phyloP scores from a whole-genome alignment of 2,888 invertebrate species.

The Tortrix viridana region DNA sequence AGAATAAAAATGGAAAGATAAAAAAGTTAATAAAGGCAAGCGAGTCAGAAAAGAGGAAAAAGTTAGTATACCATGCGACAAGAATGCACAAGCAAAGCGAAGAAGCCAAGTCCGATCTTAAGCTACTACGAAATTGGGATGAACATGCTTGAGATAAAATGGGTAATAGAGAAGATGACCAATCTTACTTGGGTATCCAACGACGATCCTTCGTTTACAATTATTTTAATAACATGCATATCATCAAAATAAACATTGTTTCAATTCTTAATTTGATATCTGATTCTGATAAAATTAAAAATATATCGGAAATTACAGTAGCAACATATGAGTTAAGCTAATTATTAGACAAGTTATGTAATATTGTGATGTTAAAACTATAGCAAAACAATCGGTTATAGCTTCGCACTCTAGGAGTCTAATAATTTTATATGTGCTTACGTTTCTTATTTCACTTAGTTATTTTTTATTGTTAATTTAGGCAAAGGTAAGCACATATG shows the following conservation, averaged over 20 bases:
- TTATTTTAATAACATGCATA: constrained; percentile 67
- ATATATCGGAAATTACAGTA: constrained; percentile 64
- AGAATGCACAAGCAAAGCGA: constrained; percentile 71
- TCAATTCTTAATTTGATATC: constrained; percentile 45
- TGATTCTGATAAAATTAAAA: constrained; percentile 61
- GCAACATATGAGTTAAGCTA: constrained; percentile 79
- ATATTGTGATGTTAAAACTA: constrained; percentile 75
- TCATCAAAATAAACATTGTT: constrained; percentile 61
- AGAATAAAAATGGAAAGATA: constrained; percentile 59
- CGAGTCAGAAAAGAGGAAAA: constrained; percentile 56
- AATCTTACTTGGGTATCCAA: constrained; percentile 82
- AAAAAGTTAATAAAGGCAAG: constrained; percentile 65
- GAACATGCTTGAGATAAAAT: constrained; percentile 66
- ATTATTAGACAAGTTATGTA: constrained; percentile 67
- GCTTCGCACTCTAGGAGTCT: constrained; percentile 79
- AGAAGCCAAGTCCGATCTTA: constrained; percentile 67
- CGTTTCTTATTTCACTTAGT: constrained; percentile 34
- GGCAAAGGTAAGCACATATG: constrained; percentile 55
- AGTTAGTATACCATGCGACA: constrained; percentile 68
- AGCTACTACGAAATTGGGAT: constrained; percentile 45
- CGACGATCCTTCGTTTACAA: constrained; percentile 79
- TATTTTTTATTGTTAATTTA: background rate
- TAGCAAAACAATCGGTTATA: constrained; percentile 80
- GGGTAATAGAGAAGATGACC: constrained; percentile 61
- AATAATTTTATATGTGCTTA: constrained; percentile 49